Evolutionary conservation across 2,113 vertebrate species (phyloP).

Genomic region (Ciconia boyciana): DNA sequence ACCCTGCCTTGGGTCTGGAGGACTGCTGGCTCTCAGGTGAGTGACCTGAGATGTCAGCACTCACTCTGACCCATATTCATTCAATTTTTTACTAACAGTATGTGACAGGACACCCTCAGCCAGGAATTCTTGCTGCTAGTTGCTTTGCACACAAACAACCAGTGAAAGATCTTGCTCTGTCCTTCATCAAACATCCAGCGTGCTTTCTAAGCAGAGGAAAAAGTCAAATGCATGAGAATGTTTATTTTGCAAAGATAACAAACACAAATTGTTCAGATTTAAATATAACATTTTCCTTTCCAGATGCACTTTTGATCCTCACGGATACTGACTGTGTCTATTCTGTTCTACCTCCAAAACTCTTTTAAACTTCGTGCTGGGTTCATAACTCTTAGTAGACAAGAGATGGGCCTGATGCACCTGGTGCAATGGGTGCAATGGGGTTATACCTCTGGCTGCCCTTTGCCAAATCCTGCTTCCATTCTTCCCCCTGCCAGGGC

Average conservation of each 20-base stretch:
- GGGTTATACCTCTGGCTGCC: not conserved
- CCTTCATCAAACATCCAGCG: not conserved
- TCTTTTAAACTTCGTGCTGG: not conserved
- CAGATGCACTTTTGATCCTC: not conserved
- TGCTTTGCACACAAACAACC: not conserved
- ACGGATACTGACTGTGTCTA: not conserved
- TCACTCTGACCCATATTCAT: not conserved
- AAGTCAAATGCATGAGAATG: not conserved
- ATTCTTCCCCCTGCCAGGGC: not conserved
- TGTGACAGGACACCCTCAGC: not conserved
- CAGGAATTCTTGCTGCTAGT: not conserved
- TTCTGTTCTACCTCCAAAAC: not conserved
- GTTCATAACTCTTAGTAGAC: not conserved
- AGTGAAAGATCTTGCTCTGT: not conserved
- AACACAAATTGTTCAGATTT: not conserved
- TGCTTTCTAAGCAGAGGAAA: not conserved
- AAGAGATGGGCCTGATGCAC: not conserved
- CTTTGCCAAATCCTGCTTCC: not conserved
- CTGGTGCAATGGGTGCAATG: too few relatives aligned
- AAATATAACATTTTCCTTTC: not conserved
- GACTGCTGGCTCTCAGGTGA: not conserved
- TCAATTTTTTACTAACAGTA: not conserved
- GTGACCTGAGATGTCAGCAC: not conserved
- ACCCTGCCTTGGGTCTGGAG: not conserved
- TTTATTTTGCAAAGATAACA: slow-evolving; percentile 2